A percentile compares a stretch with the other conserved stretches of the same genome.
These are phyloP conservation scores for Echinops telfairi DNA, from an alignment of 2,113 vertebrate genomes.

Conservation along the genomic window DNA sequence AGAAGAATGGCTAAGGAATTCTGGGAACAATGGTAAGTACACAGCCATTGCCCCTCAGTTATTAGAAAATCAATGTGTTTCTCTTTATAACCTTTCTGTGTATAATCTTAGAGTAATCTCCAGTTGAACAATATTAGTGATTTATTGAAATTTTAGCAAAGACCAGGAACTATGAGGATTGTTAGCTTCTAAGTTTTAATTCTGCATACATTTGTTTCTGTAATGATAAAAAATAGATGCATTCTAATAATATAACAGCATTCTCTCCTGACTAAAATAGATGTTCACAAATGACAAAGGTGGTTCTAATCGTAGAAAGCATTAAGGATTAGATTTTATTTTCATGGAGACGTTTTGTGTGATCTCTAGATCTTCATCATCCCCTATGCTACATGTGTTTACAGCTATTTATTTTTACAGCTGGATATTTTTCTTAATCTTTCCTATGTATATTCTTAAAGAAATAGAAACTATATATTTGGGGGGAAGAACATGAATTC, in stretches of 20 bases:
- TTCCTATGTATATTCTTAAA: slow-evolving; percentile 25
- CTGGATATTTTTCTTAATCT: neutral
- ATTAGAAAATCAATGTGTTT: neutral
- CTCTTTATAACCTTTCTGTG: neutral
- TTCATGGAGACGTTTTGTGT: neutral
- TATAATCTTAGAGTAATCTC: neutral
- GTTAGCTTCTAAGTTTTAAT: slow-evolving; percentile 7
- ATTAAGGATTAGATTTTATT: neutral
- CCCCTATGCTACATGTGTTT: neutral
- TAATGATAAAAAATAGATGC: neutral
- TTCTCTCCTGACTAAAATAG: neutral
- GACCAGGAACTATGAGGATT: neutral
- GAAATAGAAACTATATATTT: neutral
- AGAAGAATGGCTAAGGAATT: neutral
- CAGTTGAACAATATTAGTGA: neutral
- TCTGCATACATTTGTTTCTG: neutral
- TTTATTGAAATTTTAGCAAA: neutral
- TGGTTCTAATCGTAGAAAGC: neutral
- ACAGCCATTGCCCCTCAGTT: neutral
- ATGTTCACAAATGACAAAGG: slow-evolving; percentile 13
- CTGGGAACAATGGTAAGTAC: neutral
- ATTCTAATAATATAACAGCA: neutral
- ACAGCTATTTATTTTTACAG: neutral
- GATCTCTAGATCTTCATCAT: neutral
- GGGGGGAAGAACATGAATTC: neutral